phyloP scores from a whole-genome alignment of 2,888 invertebrate genomes.

The Nephrocerus scutellatus region DNA sequence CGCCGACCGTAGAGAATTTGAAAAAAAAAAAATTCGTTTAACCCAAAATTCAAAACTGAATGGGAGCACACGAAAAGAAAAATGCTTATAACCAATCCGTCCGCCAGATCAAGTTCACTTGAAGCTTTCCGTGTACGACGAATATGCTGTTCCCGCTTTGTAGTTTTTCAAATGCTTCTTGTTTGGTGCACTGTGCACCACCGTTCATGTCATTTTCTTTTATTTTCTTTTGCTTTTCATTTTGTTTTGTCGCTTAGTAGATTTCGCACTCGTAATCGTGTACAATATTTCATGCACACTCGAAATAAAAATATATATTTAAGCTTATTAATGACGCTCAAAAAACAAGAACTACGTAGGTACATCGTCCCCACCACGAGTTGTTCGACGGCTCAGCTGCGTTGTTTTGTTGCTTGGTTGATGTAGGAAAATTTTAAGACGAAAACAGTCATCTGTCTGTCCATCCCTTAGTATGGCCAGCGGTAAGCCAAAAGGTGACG shows the following conservation, averaged over 20 bases:
- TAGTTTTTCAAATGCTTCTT: slow-evolving; percentile 12
- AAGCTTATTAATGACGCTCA: slow-evolving; percentile 25
- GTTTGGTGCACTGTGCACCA: slow-evolving; percentile 12
- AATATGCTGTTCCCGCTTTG: no score
- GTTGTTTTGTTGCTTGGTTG: no score
- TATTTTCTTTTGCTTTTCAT: slow-evolving; percentile 9
- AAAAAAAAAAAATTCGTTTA: slow-evolving; percentile 3
- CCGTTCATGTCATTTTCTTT: slow-evolving; percentile 19
- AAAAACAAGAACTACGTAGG: no score
- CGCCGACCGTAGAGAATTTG: no score
- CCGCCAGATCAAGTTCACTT: slow-evolving; percentile 22
- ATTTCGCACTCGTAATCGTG: slow-evolving; percentile 17
- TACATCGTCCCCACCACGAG: no score
- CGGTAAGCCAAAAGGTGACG: no score
- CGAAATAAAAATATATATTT: no score
- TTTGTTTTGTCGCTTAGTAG: slow-evolving; percentile 9
- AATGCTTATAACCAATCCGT: slow-evolving; percentile 16
- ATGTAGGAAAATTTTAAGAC: no score
- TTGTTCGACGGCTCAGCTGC: no score
- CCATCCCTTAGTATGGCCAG: no score
- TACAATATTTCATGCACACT: slow-evolving; percentile 19
- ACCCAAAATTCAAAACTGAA: slow-evolving; percentile 10
- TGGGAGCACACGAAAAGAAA: slow-evolving; percentile 3
- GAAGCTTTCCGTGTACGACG: no score
- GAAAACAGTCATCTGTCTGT: no score